Percentiles rank a stretch among this genome's conserved stretches.
phyloP scores from a whole-genome alignment of 2,797 vertebrate genomes.

The Selene dorsalis region DNA sequence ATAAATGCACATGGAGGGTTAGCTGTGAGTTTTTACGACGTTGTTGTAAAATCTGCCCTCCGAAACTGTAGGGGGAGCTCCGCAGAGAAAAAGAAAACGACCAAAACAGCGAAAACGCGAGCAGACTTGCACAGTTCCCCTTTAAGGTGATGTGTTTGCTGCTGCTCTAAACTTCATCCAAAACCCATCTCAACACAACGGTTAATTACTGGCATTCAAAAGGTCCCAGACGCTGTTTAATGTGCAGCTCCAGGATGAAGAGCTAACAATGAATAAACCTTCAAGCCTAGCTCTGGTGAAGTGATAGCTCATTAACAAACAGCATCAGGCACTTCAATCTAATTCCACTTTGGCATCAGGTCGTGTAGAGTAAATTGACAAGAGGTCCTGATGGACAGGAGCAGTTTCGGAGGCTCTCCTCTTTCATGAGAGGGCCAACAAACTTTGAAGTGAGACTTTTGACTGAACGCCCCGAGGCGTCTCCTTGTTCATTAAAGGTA shows the following conservation, averaged over 20 bases:
- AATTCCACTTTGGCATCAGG: slow-evolving; percentile 46
- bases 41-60: too few relatives aligned
- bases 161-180: slow-evolving; percentile 9
- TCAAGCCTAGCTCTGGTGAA: slow-evolving; percentile 34
- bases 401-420: slow-evolving; percentile 43
- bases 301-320: slow-evolving; percentile 57
- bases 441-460: slow-evolving; percentile 75
- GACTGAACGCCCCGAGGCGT: slow-evolving; percentile 64
- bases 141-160: slow-evolving; percentile 3
- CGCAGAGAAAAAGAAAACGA: too few relatives aligned
- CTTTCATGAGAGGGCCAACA: slow-evolving; percentile 38
- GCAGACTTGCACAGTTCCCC: too few relatives aligned
- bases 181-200: slow-evolving; percentile 24
- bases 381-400: slow-evolving; percentile 49
- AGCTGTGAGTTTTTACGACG: too few relatives aligned
- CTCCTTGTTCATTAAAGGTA: slow-evolving; percentile 74
- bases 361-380: slow-evolving; percentile 55
- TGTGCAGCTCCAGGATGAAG: slow-evolving; percentile 37
- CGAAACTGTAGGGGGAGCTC: too few relatives aligned
- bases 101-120: too few relatives aligned
- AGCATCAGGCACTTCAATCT: slow-evolving; percentile 24
- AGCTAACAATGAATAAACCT: slow-evolving; percentile 51
- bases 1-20: too few relatives aligned
- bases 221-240: slow-evolving; percentile 40
- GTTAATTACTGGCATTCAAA: slow-evolving; percentile 44